A percentile compares a stretch with the other conserved stretches of the same genome.
Evolutionary conservation across 2,797 vertebrate species (phyloP).

Genomic region (Rhinella marina): DNA sequence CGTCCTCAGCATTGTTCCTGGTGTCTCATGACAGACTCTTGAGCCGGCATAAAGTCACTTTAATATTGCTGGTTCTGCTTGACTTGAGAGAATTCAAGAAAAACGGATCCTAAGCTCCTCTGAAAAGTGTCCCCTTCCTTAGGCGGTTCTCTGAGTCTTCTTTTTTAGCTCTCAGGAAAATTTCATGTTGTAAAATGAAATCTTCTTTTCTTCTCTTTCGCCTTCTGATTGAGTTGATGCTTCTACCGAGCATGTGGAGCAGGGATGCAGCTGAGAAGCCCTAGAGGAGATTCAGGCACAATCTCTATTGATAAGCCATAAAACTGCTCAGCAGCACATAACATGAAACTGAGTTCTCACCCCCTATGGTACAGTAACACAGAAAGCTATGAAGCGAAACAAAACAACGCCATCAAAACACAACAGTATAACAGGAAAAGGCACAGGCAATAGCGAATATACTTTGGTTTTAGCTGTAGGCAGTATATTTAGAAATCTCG

Average conservation of each 20-base stretch:
- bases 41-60: neutral
- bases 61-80: neutral
- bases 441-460: neutral
- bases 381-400: slow-evolving; percentile 37
- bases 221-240: slow-evolving; percentile 3
- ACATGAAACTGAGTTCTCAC: slow-evolving; percentile 17
- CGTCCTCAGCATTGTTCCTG: too few relatives aligned
- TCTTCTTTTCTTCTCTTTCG: neutral
- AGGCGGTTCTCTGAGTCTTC: slow-evolving; percentile 23
- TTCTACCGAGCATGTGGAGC: neutral
- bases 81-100: neutral
- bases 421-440: slow-evolving; percentile 1
- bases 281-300: slow-evolving; percentile 34
- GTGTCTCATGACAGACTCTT: too few relatives aligned
- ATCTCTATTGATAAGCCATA: slow-evolving; percentile 41
- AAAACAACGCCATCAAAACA: slow-evolving; percentile 35
- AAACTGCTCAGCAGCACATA: slow-evolving; percentile 35
- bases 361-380: slow-evolving; percentile 40
- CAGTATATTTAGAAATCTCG: slow-evolving; percentile 19
- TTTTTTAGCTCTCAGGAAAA: slow-evolving; percentile 25
- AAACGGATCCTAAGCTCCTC: neutral
- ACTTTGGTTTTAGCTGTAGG: slow-evolving; percentile 14
- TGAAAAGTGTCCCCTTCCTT: neutral
- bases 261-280: neutral
- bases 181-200: slow-evolving; percentile 39